Percentiles rank a stretch among this genome's conserved stretches.
These are phyloP conservation scores for Ochropacha duplaris DNA, from an alignment of 2,888 invertebrate species.

Conservation along the genomic window DNA sequence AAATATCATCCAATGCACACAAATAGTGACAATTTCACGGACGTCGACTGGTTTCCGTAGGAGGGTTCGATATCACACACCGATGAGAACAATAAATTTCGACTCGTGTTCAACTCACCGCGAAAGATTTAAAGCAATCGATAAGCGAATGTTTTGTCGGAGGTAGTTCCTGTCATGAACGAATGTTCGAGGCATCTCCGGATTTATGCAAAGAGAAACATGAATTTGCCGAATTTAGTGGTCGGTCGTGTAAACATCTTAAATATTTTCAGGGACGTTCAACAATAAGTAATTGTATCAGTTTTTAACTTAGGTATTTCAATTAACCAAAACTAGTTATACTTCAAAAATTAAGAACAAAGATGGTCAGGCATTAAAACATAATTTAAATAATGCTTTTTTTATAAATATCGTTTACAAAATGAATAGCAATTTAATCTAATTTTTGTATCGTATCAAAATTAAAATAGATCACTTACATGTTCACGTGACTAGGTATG, in stretches of 20 bases:
- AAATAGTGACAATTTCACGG: constrained; percentile 37
- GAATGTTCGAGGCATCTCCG: constrained; percentile 15
- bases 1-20: constrained; percentile 32
- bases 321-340: no score
- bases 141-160: constrained; percentile 60
- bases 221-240: constrained; percentile 4
- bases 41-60: constrained; percentile 27
- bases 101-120: constrained; percentile 56
- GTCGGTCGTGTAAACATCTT: constrained; percentile 15
- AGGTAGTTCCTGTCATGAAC: constrained; percentile 32
- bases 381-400: no score
- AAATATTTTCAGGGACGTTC: constrained; percentile 8
- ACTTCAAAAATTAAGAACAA: no score
- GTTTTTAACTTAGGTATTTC: background rate
- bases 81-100: constrained; percentile 50
- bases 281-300: background rate
- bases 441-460: background rate
- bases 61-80: constrained; percentile 30
- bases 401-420: no score
- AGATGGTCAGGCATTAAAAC: no score
- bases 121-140: constrained; percentile 65
- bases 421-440: no score
- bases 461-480: background rate
- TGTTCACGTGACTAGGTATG: constrained; percentile 1
- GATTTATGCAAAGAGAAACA: constrained; percentile 19